Conservation (phyloP, 2,797 vertebrate genomes). For the Poeciliopsis paucimaculata region DNA sequence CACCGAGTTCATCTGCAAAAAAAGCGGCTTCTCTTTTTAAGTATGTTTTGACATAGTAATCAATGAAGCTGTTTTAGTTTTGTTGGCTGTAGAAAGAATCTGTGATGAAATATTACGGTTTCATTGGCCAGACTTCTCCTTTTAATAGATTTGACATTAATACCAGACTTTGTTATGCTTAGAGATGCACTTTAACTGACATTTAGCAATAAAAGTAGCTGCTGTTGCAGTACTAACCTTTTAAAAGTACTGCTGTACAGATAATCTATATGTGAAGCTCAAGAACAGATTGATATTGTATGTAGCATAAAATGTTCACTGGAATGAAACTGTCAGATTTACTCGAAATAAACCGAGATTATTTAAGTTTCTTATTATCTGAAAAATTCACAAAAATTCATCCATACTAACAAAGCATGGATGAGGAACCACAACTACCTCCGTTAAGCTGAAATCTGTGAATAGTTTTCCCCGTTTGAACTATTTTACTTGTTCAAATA, state of each 20-base stretch:
- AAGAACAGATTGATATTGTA: not conserved
- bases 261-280: not conserved
- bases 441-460: not conserved
- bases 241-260: not conserved
- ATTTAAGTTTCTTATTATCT: not conserved
- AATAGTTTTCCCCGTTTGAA: not conserved
- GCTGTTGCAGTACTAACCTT: not conserved
- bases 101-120: slow-evolving; percentile 36
- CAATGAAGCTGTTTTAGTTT: slow-evolving; percentile 22
- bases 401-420: not conserved
- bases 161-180: not conserved
- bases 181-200: not conserved
- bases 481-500: not conserved
- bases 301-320: not conserved
- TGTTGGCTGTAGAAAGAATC: slow-evolving; percentile 16
- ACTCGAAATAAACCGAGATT: not conserved
- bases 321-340: not conserved
- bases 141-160: not conserved
- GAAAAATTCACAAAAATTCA: not conserved
- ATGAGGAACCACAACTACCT: not conserved
- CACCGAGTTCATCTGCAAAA: not conserved
- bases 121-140: not conserved
- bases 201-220: not conserved
- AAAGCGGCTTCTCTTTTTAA: not conserved
- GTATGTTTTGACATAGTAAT: slow-evolving; percentile 9